Evolutionary conservation across 2,797 vertebrate species (phyloP), one percentile per base, ranked within the genome.

Genomic region (Fratercula arctica): DNA sequence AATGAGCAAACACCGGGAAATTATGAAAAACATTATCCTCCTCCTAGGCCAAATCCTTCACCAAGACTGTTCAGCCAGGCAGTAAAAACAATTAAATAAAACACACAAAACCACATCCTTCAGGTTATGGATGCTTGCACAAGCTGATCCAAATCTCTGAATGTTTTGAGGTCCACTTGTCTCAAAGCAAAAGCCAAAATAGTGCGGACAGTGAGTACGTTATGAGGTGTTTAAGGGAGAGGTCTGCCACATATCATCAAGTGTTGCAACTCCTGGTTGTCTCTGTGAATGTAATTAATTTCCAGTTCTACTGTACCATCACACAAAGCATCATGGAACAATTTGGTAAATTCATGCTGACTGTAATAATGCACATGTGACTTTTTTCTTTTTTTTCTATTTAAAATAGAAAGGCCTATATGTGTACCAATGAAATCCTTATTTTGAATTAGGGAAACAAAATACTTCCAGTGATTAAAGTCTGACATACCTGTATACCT

Each of bases 11-110:
- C 61, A 72, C 19, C 79, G 70, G 35, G 82, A 95, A 95, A 89
- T 90, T 53, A 74, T 73, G 82, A 85, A 88, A 94, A 87, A 80
- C 33, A 46, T 73, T 83, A 66, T 84, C 48, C 9, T 88, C 16
- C 60, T 96, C 26, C 86, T 88, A 59, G 60, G 53, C 59, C 59
- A 95, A 95, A 82, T 70, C 79, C 76, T 96, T 93, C 67, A 91
- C 46, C 25, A 48, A 87, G 56, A 23, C 33, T 87, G 18, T 87
- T 94, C 48, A 93, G 19, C 56, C 70, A 80, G 23, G 61, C 48
- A 85, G 39, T 29, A 61, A 88, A 95, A 96, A 20, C 64, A 85
- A 56, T 53, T 57, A 59, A 82, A 69, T 59, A 67, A 77, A 91
- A 35, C 48, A 77, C 69, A 68, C 18, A 86, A 93, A 95, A 8